phyloP scores from a whole-genome alignment of 1,140 invertebrate genomes.

The Anoplolepis gracilipes region DNA sequence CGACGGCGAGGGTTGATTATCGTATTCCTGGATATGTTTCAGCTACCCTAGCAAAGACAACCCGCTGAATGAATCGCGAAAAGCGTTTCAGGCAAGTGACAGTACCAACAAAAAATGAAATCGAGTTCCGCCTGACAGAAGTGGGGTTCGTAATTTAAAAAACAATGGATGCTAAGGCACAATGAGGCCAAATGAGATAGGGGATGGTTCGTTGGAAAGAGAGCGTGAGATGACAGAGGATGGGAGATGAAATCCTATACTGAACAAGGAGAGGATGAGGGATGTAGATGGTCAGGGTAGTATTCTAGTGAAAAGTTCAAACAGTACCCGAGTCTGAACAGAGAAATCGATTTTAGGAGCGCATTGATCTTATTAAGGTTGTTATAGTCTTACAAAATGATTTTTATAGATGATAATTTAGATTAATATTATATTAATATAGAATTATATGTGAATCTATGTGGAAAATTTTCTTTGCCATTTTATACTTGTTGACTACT shows the following conservation, averaged over 20 bases:
- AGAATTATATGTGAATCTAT: neutral
- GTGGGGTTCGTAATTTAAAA: slow-evolving; percentile 85
- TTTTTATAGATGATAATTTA: neutral
- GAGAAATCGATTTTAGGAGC: slow-evolving; percentile 5
- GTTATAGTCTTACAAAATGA: neutral
- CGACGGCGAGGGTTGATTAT: slow-evolving; percentile 62
- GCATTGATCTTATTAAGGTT: neutral
- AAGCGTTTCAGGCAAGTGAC: slow-evolving; percentile 82
- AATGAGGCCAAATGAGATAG: slow-evolving; percentile 86
- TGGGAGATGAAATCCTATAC: slow-evolving; percentile 84
- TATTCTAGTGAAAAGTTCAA: slow-evolving; percentile 81
- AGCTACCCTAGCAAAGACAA: slow-evolving; percentile 66
- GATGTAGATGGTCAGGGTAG: slow-evolving; percentile 76
- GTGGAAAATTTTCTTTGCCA: neutral
- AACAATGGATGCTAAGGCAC: slow-evolving; percentile 84
- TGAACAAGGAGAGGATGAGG: slow-evolving; percentile 78
- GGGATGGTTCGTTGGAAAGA: slow-evolving; percentile 80
- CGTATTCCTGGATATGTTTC: slow-evolving; percentile 63
- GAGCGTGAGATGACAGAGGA: slow-evolving; percentile 70
- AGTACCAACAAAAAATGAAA: slow-evolving; percentile 82
- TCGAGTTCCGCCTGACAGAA: slow-evolving; percentile 82
- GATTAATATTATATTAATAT: neutral
- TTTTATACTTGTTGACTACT: neutral
- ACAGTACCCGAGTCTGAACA: slow-evolving; percentile 78
- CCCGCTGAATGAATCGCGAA: slow-evolving; percentile 71